phyloP scores from a whole-genome alignment of 92 coral and sea anemone species.

The Plumapathes pennacea region DNA sequence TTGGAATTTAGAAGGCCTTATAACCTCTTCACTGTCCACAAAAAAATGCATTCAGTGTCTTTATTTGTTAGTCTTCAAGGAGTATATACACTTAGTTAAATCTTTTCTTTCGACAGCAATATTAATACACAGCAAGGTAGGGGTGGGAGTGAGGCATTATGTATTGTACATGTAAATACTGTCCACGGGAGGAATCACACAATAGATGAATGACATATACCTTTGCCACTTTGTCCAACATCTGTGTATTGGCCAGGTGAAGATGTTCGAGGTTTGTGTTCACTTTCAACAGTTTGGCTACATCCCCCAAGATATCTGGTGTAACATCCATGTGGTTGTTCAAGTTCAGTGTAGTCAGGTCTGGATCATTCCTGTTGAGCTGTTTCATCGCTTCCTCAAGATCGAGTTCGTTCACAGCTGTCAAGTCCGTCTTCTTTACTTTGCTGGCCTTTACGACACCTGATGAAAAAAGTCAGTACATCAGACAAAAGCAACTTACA shows the following conservation, averaged over 20 bases:
- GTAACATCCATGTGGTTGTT: constrained; percentile 95
- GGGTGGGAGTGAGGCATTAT: too few relatives aligned
- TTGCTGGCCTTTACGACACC: constrained; percentile 84
- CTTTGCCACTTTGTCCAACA: constrained; percentile 82
- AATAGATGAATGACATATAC: too few relatives aligned
- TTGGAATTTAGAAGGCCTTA: too few relatives aligned
- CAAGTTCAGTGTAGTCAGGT: constrained; percentile 63
- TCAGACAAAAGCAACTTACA: too few relatives aligned
- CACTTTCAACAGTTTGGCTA: constrained; percentile 56
- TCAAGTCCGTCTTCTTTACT: constrained; percentile 79
- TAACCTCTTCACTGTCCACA: too few relatives aligned
- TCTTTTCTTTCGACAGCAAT: too few relatives aligned
- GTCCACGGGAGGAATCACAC: too few relatives aligned
- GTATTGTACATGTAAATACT: too few relatives aligned
- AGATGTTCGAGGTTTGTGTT: constrained; percentile 70
- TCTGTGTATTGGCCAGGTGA: constrained; percentile 85
- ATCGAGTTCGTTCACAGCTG: constrained; percentile 92
- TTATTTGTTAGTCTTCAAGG: too few relatives aligned
- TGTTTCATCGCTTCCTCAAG: constrained; percentile 86
- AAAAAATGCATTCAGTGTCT: too few relatives aligned
- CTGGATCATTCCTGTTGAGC: constrained; percentile 67
- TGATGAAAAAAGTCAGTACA: not conserved
- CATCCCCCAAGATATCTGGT: constrained; percentile 62
- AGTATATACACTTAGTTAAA: too few relatives aligned
- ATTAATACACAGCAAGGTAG: too few relatives aligned